Evolutionary conservation across 2,113 vertebrate species (phyloP).

Genomic region (Tiliqua scincoides): DNA sequence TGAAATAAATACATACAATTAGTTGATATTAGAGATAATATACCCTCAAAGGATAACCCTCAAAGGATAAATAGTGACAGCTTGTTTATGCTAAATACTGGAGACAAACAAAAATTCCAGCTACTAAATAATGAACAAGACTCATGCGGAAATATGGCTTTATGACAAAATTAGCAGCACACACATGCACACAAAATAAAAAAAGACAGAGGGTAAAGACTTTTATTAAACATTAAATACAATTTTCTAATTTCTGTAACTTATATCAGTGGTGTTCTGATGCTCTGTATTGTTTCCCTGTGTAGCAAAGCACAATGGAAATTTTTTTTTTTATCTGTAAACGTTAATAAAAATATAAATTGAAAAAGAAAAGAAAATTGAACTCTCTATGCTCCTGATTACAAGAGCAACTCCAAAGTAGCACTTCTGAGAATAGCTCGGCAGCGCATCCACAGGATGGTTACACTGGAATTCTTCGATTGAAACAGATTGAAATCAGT

Average conservation of each 20-base stretch:
- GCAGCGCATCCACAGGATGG: neutral
- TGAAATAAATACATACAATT: too few relatives aligned
- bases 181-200: too few relatives aligned
- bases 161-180: neutral
- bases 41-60: neutral
- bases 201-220: neutral
- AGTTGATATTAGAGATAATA: too few relatives aligned
- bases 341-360: neutral
- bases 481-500: conserved; percentile 15
- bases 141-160: neutral
- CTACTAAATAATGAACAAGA: neutral
- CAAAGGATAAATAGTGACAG: neutral
- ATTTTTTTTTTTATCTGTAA: neutral
- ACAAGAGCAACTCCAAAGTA: neutral
- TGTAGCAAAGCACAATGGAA: neutral
- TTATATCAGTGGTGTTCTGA: neutral
- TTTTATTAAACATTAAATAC: neutral
- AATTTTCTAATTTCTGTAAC: neutral
- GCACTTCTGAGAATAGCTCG: neutral
- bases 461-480: neutral
- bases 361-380: neutral
- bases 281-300: neutral
- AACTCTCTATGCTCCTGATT: neutral
- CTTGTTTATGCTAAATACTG: neutral
- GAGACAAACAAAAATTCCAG: neutral